These are phyloP conservation scores for Zele albiditarsus DNA, from an alignment of 2,888 invertebrate species.

Conservation along the genomic window DNA sequence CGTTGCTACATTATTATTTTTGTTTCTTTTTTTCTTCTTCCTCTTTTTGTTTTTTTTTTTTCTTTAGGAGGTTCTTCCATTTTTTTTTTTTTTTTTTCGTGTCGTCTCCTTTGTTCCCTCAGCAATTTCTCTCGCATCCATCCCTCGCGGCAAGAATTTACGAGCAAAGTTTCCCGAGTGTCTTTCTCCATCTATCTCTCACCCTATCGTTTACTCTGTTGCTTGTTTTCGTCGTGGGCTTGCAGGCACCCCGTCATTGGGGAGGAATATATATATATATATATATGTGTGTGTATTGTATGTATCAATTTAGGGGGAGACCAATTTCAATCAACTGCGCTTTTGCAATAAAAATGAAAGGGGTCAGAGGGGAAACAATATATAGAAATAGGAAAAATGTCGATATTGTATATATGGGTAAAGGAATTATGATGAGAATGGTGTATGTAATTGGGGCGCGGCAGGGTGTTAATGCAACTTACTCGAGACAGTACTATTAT, in stretches of 20 bases:
- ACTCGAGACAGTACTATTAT: too few species aligned
- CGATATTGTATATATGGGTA: neutral
- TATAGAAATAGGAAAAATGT: neutral
- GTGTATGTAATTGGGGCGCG: too few species aligned
- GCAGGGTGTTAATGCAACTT: too few species aligned
- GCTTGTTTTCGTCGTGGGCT: too few species aligned
- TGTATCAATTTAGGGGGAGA: conserved; percentile 34
- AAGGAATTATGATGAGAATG: too few species aligned
- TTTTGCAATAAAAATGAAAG: conserved; percentile 1
- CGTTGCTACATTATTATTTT: conserved; percentile 14
- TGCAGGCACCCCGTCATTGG: too few species aligned
- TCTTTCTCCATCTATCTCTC: conserved; percentile 16
- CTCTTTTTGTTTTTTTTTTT: conserved; percentile 36
- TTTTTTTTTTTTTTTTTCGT: conserved; percentile 28
- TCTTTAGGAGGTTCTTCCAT: too few species aligned
- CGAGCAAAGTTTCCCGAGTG: conserved; percentile 41
- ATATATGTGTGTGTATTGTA: neutral
- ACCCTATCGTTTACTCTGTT: conserved; percentile 18
- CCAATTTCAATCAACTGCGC: conserved; percentile 22
- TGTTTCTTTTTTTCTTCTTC: conserved; percentile 40
- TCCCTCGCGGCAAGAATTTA: conserved; percentile 36
- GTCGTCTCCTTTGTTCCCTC: conserved; percentile 47
- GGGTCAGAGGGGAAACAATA: neutral
- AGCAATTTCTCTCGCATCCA: conserved; percentile 36
- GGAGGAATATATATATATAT: neutral